A percentile compares a stretch with the other conserved stretches of the same genome.
Evolutionary conservation across 2,888 invertebrate species (phyloP).

Genomic region (Chrysolina oricalcia): DNA sequence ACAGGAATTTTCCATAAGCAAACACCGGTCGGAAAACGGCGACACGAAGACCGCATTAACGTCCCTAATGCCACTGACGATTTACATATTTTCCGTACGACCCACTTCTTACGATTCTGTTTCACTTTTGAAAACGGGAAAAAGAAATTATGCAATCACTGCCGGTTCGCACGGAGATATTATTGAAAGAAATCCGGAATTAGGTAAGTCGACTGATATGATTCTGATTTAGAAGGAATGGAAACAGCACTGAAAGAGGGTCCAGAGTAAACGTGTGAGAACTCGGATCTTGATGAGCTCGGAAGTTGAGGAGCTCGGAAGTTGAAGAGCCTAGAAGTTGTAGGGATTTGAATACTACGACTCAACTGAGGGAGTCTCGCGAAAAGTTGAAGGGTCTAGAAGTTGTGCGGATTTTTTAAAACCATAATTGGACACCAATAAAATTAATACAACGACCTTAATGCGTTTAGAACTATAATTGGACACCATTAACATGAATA

Average conservation of each 20-base stretch:
- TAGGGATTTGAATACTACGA: too few species aligned
- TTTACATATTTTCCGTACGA: constrained; percentile 23
- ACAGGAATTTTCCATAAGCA: constrained; percentile 40
- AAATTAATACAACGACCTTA: too few species aligned
- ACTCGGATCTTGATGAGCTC: too few species aligned
- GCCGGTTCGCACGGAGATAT: not conserved
- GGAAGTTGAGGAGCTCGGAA: too few species aligned
- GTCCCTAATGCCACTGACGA: constrained; percentile 17
- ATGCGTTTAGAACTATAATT: too few species aligned
- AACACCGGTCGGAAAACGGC: constrained; percentile 33
- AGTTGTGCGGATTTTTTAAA: too few species aligned
- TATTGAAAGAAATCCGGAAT: not conserved
- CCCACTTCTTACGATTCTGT: constrained; percentile 15
- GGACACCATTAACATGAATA: too few species aligned
- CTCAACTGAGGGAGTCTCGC: too few species aligned
- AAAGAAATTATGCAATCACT: constrained; percentile 9
- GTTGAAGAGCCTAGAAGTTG: too few species aligned
- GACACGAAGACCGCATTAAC: constrained; percentile 45
- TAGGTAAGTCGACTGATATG: not conserved
- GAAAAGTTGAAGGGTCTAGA: too few species aligned
- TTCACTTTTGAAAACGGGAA: constrained; percentile 16
- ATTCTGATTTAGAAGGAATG: not conserved
- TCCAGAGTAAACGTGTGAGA: too few species aligned
- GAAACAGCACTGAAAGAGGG: not conserved
- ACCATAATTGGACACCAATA: too few species aligned